Evolutionary conservation across 2,888 invertebrate genomes (phyloP).

Genomic region (Abscondita cerata): DNA sequence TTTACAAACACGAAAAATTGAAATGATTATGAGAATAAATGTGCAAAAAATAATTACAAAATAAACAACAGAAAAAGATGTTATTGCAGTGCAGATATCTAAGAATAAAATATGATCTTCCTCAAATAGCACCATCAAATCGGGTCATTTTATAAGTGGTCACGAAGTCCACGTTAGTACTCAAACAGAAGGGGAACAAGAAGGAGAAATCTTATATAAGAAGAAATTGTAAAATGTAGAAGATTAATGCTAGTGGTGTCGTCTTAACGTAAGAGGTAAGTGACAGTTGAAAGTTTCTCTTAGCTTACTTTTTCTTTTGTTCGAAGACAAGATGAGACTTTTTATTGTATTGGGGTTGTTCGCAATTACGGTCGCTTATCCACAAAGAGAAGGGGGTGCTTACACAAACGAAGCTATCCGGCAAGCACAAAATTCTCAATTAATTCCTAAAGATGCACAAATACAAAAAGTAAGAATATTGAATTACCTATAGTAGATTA

Average conservation of each 20-base stretch:
- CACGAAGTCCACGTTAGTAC: conserved; percentile 8
- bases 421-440: conserved; percentile 84
- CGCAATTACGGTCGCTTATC: conserved; percentile 64
- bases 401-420: conserved; percentile 87
- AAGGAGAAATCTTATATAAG: conserved; percentile 31
- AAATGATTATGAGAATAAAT: too few relatives aligned
- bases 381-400: conserved; percentile 80
- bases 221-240: conserved; percentile 24
- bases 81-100: neutral
- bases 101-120: conserved; percentile 11
- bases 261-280: conserved; percentile 15
- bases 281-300: conserved; percentile 15
- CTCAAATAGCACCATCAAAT: conserved; percentile 17
- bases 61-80: too few relatives aligned
- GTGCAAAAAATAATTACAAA: too few relatives aligned
- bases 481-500: too few relatives aligned
- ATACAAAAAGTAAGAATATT: conserved; percentile 79
- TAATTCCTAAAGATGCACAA: conserved; percentile 85
- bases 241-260: conserved; percentile 22
- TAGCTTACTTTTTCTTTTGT: neutral
- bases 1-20: conserved; percentile 3
- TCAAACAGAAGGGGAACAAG: conserved; percentile 8
- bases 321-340: neutral
- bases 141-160: conserved; percentile 24
- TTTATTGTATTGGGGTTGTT: conserved; percentile 59